phyloP scores from a whole-genome alignment of 2,113 vertebrate species.

The Tautogolabrus adspersus region DNA sequence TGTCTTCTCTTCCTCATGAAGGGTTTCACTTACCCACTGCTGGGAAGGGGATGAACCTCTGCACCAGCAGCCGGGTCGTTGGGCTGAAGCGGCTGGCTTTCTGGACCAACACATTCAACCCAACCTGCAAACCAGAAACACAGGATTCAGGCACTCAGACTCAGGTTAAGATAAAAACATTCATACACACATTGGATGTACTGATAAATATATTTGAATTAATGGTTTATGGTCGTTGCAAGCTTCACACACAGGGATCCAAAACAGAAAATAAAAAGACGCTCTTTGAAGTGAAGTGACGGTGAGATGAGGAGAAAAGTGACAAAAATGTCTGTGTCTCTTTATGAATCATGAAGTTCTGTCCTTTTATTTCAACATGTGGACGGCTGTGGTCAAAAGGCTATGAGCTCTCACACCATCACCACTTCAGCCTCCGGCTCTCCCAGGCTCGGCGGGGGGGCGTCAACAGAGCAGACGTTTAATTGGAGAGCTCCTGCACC shows the following conservation, averaged over 20 bases:
- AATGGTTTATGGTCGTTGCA: too few relatives aligned
- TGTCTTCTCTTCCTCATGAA: background rate
- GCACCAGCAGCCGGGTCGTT: slow-evolving; percentile 88
- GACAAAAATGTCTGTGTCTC: accelerated
- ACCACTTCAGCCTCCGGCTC: slow-evolving; percentile 38
- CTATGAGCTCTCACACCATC: slow-evolving; percentile 23
- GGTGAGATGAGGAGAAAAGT: background rate
- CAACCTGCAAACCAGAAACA: slow-evolving; percentile 82
- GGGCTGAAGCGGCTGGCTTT: slow-evolving; percentile 90
- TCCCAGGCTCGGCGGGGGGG: slow-evolving; percentile 66
- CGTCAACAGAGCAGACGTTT: slow-evolving; percentile 72
- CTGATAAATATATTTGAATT: too few relatives aligned
- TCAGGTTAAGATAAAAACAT: too few relatives aligned
- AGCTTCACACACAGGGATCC: too few relatives aligned
- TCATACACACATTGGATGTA: too few relatives aligned
- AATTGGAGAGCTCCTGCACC: slow-evolving; percentile 76
- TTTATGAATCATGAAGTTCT: background rate
- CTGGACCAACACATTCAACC: slow-evolving; percentile 91
- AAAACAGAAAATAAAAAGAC: too few relatives aligned
- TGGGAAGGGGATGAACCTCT: slow-evolving; percentile 94
- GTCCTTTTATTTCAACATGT: background rate
- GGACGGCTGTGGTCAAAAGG: slow-evolving; percentile 12
- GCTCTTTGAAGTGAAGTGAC: too few relatives aligned
- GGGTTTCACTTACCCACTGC: slow-evolving; percentile 87
- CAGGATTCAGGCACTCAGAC: background rate